Conservation (phyloP, 1,140 invertebrate genomes). For the Coptotermes formosanus region DNA sequence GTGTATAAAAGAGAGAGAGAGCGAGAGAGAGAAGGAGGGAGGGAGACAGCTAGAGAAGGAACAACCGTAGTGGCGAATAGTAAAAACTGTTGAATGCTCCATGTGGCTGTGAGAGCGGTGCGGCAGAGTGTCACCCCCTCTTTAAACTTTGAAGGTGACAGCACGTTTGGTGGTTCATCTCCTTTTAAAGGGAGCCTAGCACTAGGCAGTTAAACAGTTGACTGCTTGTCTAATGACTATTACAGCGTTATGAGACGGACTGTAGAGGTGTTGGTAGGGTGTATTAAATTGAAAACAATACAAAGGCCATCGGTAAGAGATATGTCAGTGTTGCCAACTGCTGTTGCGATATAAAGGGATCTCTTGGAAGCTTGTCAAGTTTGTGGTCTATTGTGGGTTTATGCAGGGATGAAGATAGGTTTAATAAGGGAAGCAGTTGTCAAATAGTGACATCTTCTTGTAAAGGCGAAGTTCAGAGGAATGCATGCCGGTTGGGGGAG, state of each 20-base stretch:
- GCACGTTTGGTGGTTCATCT: neutral
- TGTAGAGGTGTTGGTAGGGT: neutral
- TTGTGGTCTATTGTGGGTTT: neutral
- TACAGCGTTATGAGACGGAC: neutral
- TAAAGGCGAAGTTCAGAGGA: neutral
- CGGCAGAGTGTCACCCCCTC: neutral
- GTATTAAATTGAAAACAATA: neutral
- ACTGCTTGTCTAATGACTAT: neutral
- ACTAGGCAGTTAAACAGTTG: neutral
- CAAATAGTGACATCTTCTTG: neutral
- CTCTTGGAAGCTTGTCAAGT: neutral
- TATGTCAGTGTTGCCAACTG: neutral
- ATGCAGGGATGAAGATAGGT: neutral
- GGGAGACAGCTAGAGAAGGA: too few relatives aligned
- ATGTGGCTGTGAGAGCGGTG: too few relatives aligned
- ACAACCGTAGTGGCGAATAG: too few relatives aligned
- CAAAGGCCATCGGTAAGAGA: neutral
- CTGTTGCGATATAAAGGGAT: neutral
- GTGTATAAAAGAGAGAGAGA: too few relatives aligned
- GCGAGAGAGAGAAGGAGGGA: too few relatives aligned
- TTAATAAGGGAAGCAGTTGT: neutral
- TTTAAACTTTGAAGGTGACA: conserved; percentile 14
- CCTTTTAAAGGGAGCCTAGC: neutral
- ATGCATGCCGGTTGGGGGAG: too few relatives aligned
- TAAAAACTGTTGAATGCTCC: too few relatives aligned